Conservation (phyloP, 2,888 invertebrate species). For the Dryococelus australis region DNA sequence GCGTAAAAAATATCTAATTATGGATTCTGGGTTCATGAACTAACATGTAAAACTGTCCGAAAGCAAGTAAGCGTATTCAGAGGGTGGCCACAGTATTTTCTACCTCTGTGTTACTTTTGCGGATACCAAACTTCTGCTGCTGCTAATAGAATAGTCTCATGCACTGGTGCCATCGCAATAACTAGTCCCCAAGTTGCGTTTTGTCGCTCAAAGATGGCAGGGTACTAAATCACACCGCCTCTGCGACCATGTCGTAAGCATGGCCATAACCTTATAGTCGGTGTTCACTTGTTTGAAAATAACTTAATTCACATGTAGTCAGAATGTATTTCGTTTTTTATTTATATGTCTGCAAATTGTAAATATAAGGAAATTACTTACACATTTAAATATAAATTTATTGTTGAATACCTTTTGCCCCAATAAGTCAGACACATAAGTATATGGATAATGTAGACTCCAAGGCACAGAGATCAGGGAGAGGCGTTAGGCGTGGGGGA, state of each 20-base stretch:
- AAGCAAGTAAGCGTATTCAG: neutral
- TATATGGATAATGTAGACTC: too few relatives aligned
- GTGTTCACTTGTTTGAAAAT: too few relatives aligned
- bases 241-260: neutral
- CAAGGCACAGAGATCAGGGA: too few relatives aligned
- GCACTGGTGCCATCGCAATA: neutral
- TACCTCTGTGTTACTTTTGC: neutral
- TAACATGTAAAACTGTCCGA: neutral
- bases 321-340: too few relatives aligned
- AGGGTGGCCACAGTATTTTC: neutral
- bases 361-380: too few relatives aligned
- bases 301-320: too few relatives aligned
- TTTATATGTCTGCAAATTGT: too few relatives aligned
- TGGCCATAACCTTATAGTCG: conserved; percentile 13
- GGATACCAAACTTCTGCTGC: neutral
- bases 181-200: neutral
- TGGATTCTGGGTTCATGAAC: neutral
- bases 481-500: too few relatives aligned
- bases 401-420: too few relatives aligned
- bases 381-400: too few relatives aligned
- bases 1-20: neutral
- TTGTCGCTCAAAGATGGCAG: neutral
- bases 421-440: too few relatives aligned
- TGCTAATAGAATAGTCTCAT: neutral
- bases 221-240: neutral